Percentiles rank a stretch among this genome's conserved stretches.
Conservation (phyloP, 2,797 vertebrate genomes). For the Fundulus diaphanus region DNA sequence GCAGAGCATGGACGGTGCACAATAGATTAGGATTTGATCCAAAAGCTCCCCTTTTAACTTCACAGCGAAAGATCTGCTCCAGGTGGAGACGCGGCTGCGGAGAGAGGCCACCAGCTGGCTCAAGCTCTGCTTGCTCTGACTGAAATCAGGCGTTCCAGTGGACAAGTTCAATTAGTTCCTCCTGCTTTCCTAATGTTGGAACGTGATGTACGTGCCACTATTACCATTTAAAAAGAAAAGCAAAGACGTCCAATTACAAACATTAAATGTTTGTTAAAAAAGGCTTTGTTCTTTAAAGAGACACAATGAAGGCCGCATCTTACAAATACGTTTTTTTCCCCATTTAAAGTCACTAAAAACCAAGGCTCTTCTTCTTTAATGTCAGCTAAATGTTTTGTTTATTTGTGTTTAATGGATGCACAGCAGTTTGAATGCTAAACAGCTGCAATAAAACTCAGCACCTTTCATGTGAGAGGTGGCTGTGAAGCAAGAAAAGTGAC, state of each 20-base stretch:
- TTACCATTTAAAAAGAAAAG: constrained; percentile 3
- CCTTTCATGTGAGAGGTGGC: constrained; percentile 39
- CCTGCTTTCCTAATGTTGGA: constrained; percentile 50
- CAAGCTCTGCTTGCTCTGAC: constrained; percentile 53
- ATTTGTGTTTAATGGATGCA: constrained; percentile 29
- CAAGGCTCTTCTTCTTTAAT: constrained; percentile 25
- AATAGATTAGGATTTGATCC: constrained; percentile 59
- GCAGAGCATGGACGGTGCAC: constrained; percentile 65
- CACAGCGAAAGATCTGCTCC: constrained; percentile 43
- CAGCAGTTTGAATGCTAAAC: constrained; percentile 49
- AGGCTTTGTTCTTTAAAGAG: constrained; percentile 2
- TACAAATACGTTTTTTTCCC: constrained; percentile 5
- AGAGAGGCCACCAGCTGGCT: constrained; percentile 70
- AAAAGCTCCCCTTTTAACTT: constrained; percentile 52
- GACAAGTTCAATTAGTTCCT: constrained; percentile 47
- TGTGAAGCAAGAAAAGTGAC: constrained; percentile 41
- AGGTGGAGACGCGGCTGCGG: too few relatives aligned
- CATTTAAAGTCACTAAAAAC: constrained; percentile 16
- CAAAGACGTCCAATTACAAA: constrained; percentile 5
- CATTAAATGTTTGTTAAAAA: constrained; percentile 11
- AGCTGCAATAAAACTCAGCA: constrained; percentile 56
- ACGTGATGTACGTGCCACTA: constrained; percentile 45
- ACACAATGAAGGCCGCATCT: constrained; percentile 8
- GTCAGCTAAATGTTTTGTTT: constrained; percentile 42
- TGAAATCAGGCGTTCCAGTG: constrained; percentile 52